Evolutionary conservation across 2,888 invertebrate species (phyloP).

Genomic region (Lasioglossum calceatum): DNA sequence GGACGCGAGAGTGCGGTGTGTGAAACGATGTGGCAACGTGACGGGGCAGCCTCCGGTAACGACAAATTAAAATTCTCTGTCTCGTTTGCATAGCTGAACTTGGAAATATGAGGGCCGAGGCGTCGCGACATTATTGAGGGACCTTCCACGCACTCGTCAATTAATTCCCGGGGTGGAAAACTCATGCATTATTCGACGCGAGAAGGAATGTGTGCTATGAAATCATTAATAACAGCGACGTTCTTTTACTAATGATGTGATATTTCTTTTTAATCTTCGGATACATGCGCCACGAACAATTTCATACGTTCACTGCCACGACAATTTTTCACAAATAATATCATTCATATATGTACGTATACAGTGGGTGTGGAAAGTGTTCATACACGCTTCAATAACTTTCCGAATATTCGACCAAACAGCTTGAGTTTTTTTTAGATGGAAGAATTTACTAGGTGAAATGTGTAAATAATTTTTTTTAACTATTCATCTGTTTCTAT

Average conservation of each 20-base stretch:
- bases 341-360: too few relatives aligned
- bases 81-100: slow-evolving; percentile 26
- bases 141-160: slow-evolving; percentile 16
- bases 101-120: slow-evolving; percentile 3
- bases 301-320: background rate
- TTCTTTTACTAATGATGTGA: background rate
- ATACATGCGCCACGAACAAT: background rate
- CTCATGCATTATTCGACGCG: background rate
- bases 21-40: slow-evolving; percentile 36
- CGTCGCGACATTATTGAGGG: slow-evolving; percentile 23
- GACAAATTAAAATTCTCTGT: slow-evolving; percentile 35
- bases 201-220: background rate
- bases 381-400: too few relatives aligned
- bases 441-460: too few relatives aligned
- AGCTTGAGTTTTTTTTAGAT: too few relatives aligned
- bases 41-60: slow-evolving; percentile 22
- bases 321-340: background rate
- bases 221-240: background rate
- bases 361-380: too few relatives aligned
- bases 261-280: background rate
- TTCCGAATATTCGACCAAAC: too few relatives aligned
- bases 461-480: too few relatives aligned
- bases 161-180: slow-evolving; percentile 15
- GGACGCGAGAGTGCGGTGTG: background rate
- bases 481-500: too few relatives aligned